Evolutionary conservation across 1,140 invertebrate species (phyloP), one percentile per base, ranked within the genome.

Genomic region (Manduca sexta): DNA sequence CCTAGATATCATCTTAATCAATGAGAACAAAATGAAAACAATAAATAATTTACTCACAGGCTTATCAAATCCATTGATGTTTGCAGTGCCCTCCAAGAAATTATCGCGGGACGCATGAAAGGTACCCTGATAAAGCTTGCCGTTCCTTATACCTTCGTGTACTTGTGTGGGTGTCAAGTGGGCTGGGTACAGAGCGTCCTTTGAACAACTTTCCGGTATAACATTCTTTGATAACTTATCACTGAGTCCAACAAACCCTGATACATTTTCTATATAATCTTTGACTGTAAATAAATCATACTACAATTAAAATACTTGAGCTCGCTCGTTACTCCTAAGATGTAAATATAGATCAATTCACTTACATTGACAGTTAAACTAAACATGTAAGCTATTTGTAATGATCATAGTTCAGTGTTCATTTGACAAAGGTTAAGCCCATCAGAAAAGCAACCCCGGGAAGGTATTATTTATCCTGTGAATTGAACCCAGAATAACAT

Each of bases 51-150:
- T 41, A 82, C 87, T 87, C 88, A 95, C 93, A 52, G 89, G 88
- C 79, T 94, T 92, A 37, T 94, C 92, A 67, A 88, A 90, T 12
- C 89, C 89, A 68, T 94, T 93, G 0, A 97, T 90, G 76, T 90
- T 93, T 7, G 98, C 95, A 64, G 87, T 93, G n/a, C 95, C 98
- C 88, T 99, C 97, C 1, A 98, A 86, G 74, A 95, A 99, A 85
- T 99, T 99, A 66, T 98, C 95, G 52, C 94, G 87, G 1, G 93
- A 95, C 3, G 93, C 92, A 47, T 91, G 88, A 80, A 96, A 97
- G 1, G 91, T 90, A 10, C 97, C 97, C 83, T 98, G 96, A 16
- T 93, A 66, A 18, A 94, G 86, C 66, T 90, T 91, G 11, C 94
- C 95, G 60, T 86, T 88, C 73, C 94, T 93, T 30, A 99, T 91